Conservation (phyloP, 1,140 invertebrate species). For the Cherax destructor region DNA sequence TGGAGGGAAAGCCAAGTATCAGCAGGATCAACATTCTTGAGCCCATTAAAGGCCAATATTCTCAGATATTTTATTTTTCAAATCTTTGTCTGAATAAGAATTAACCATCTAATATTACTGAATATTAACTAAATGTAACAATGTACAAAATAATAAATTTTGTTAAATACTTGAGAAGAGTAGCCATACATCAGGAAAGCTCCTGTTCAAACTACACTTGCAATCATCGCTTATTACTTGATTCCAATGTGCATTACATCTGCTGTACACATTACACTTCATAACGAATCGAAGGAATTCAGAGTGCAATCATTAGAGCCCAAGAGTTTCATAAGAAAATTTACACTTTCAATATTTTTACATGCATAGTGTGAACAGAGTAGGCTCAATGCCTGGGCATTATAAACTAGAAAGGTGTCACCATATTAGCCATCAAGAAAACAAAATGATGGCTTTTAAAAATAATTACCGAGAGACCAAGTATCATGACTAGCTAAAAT, state of each 20-base stretch:
- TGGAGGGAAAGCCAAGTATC: slow-evolving; percentile 28
- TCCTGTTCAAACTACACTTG: slow-evolving; percentile 4
- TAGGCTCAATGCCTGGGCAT: slow-evolving; percentile 11
- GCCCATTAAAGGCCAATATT: slow-evolving; percentile 16
- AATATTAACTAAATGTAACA: neutral
- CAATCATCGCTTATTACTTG: neutral
- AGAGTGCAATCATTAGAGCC: neutral
- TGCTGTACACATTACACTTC: neutral
- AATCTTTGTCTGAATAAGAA: neutral
- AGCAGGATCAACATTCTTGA: slow-evolving; percentile 22
- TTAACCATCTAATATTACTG: neutral
- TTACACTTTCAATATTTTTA: neutral
- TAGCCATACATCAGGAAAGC: neutral
- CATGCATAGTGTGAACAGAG: slow-evolving; percentile 3
- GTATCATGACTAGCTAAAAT: slow-evolving; percentile 36
- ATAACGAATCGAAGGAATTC: neutral
- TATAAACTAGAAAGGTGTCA: slow-evolving; percentile 22
- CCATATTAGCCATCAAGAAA: slow-evolving; percentile 20
- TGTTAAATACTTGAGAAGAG: neutral
- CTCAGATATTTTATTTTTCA: neutral
- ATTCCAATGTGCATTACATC: neutral
- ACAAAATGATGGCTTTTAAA: neutral
- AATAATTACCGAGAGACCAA: neutral
- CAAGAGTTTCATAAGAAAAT: neutral
- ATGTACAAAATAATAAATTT: neutral